Evolutionary conservation across 2,888 invertebrate genomes (phyloP).

Genomic region (Acanthococcus lagerstroemiae): DNA sequence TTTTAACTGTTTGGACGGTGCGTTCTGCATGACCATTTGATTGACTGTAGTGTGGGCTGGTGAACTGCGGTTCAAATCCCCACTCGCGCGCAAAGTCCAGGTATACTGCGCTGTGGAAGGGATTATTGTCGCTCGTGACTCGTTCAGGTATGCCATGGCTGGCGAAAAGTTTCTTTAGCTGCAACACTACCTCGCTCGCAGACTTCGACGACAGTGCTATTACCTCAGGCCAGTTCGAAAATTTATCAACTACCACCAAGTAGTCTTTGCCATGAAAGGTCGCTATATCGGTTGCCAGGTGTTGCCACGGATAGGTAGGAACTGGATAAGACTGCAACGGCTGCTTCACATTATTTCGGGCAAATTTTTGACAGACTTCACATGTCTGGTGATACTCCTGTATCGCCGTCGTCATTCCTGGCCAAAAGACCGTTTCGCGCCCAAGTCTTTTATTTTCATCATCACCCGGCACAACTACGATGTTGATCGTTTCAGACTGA

Average conservation of each 20-base stretch:
- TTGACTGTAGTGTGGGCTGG: neutral
- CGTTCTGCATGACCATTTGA: neutral
- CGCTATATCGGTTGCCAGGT: neutral
- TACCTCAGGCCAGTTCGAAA: neutral
- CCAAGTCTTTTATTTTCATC: neutral
- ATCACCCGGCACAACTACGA: neutral
- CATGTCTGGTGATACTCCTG: neutral
- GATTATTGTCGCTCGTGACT: neutral
- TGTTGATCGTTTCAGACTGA: neutral
- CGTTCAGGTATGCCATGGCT: neutral
- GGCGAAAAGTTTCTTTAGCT: neutral
- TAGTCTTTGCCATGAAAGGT: neutral
- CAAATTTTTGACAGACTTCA: neutral
- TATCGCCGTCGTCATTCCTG: neutral
- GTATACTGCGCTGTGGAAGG: neutral
- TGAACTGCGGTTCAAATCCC: neutral
- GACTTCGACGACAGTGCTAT: neutral
- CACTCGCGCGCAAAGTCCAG: neutral
- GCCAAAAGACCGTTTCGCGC: neutral
- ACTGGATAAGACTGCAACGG: neutral
- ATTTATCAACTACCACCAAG: neutral
- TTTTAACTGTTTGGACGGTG: neutral
- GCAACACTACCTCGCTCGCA: neutral
- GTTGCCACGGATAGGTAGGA: neutral
- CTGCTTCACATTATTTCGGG: constrained; percentile 3